phyloP scores from a whole-genome alignment of 1,140 invertebrate genomes.

The Anagrus nilaparvatae region DNA sequence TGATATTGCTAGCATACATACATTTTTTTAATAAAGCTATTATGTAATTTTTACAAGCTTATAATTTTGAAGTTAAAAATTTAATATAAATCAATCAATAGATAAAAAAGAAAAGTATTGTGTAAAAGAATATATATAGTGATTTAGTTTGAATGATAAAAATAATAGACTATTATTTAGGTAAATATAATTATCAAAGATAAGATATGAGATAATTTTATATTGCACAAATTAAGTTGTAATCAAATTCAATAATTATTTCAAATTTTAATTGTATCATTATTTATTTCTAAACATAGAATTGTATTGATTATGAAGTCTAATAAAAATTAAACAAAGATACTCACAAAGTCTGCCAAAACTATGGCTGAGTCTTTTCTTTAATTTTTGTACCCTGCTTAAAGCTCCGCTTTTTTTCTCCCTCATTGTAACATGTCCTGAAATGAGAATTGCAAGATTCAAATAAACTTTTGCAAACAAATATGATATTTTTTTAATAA shows the following conservation, averaged over 20 bases:
- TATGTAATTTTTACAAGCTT: not conserved
- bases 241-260: no score
- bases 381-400: slow-evolving; percentile 80
- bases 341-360: slow-evolving; percentile 88
- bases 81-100: not conserved
- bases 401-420: slow-evolving; percentile 81
- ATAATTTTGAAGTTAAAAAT: not conserved
- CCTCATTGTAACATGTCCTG: slow-evolving; percentile 42
- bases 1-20: slow-evolving; percentile 53
- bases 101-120: not conserved
- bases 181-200: not conserved
- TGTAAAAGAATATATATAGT: not conserved
- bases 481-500: not conserved
- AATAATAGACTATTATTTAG: slow-evolving; percentile 4
- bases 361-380: slow-evolving; percentile 81
- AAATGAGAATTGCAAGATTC: not conserved
- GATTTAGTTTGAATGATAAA: not conserved
- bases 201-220: not conserved
- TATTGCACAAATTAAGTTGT: no score
- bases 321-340: no score
- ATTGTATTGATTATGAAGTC: no score
- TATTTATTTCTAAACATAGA: no score
- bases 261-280: no score
- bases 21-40: slow-evolving; percentile 6
- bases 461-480: not conserved